Percentiles rank a stretch among this genome's conserved stretches.
These are phyloP conservation scores for Andrena bucephala DNA, from an alignment of 2,888 invertebrate species.

Conservation along the genomic window DNA sequence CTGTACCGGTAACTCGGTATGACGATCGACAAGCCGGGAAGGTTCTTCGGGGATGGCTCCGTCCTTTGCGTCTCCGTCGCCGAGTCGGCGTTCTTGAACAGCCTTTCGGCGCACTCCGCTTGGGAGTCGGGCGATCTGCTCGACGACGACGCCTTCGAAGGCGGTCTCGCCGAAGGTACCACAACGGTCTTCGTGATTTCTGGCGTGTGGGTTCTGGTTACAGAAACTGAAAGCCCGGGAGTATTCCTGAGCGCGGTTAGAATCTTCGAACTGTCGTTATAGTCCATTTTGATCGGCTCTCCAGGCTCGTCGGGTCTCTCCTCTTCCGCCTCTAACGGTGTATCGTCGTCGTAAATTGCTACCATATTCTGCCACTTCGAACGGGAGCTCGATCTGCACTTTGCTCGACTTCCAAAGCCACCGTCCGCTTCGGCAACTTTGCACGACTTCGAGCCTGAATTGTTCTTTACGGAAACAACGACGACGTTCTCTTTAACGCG, in stretches of 20 bases:
- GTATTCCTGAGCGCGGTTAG: constrained; percentile 80
- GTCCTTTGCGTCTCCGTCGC: constrained; percentile 39
- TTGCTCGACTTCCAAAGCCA: constrained; percentile 44
- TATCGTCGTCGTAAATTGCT: constrained; percentile 9
- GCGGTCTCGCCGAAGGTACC: constrained; percentile 36
- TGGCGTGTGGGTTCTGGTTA: constrained; percentile 73
- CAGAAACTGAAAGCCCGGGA: constrained; percentile 80
- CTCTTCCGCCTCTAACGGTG: constrained; percentile 53
- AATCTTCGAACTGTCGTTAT: constrained; percentile 78
- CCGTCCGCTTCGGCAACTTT: constrained; percentile 68
- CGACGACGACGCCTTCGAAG: constrained; percentile 70
- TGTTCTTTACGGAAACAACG: constrained; percentile 34
- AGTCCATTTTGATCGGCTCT: constrained; percentile 66
- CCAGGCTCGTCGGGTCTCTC: constrained; percentile 69
- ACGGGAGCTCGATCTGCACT: constrained; percentile 29
- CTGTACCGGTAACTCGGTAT: constrained; percentile 75
- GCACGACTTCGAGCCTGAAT: constrained; percentile 35
- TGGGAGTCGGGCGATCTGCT: constrained; percentile 79
- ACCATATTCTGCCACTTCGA: constrained; percentile 47
- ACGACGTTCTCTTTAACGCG: constrained; percentile 23
- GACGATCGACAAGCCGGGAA: constrained; percentile 75
- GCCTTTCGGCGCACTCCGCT: constrained; percentile 72
- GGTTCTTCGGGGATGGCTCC: constrained; percentile 53
- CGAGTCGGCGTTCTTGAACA: constrained; percentile 56
- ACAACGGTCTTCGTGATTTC: constrained; percentile 56